Evolutionary conservation across 2,113 vertebrate genomes (phyloP).

Genomic region (Pionites leucogaster): DNA sequence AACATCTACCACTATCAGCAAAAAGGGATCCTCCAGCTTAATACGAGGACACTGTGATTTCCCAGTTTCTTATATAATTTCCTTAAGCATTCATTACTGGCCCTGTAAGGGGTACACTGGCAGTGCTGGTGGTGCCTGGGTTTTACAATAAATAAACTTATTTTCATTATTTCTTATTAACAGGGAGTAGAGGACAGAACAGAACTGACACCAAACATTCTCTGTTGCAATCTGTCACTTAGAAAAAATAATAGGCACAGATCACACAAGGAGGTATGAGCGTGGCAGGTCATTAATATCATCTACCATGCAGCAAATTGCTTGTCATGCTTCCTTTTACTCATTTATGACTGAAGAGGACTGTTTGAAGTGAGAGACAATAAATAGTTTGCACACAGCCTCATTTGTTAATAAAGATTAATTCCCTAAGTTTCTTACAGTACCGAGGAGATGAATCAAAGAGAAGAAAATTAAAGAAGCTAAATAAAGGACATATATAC

Average conservation of each 20-base stretch:
- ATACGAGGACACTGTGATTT: neutral
- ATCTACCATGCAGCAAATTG: constrained; percentile 71
- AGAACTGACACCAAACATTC: constrained; percentile 22
- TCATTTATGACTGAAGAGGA: constrained; percentile 65
- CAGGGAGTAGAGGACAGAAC: neutral
- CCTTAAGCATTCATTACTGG: neutral
- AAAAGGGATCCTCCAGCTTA: neutral
- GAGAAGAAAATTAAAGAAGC: neutral
- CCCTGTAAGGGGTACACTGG: neutral
- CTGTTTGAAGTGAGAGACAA: constrained; percentile 19
- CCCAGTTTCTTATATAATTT: neutral
- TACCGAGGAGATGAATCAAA: neutral
- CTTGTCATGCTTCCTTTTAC: constrained; percentile 74
- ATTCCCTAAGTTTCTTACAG: neutral
- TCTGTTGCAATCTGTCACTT: constrained; percentile 43
- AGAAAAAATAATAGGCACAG: constrained; percentile 24
- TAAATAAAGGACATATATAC: neutral
- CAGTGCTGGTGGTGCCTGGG: neutral
- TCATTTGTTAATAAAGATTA: constrained; percentile 10
- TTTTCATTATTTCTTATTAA: constrained; percentile 19
- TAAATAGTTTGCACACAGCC: constrained; percentile 53
- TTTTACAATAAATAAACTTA: neutral
- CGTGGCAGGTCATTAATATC: constrained; percentile 70
- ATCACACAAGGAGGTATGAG: constrained; percentile 42
- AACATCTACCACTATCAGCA: neutral